A percentile compares a stretch with the other conserved stretches of the same genome.
These are phyloP conservation scores for Imbricaverruca yamaguchii DNA, from an alignment of 2,888 invertebrate genomes.

Conservation along the genomic window DNA sequence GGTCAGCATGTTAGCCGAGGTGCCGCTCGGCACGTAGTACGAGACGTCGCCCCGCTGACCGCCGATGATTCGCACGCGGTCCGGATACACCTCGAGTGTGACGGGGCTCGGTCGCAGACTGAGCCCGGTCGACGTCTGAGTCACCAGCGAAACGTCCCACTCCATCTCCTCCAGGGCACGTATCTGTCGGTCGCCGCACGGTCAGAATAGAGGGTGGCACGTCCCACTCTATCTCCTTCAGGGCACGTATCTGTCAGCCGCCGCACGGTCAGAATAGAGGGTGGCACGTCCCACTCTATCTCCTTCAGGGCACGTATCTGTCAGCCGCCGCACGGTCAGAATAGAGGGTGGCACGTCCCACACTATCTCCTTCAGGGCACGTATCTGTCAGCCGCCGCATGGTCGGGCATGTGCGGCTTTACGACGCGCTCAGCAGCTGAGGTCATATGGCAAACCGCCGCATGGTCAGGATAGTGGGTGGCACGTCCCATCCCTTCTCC, in stretches of 20 bases:
- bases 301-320: not conserved
- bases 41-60: constrained; percentile 50
- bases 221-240: not conserved
- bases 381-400: too few species aligned
- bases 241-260: not conserved
- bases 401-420: too few species aligned
- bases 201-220: not conserved
- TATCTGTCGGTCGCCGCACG: constrained; percentile 8
- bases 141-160: constrained; percentile 22
- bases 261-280: not conserved
- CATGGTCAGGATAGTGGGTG: too few species aligned
- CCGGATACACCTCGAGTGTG: constrained; percentile 18
- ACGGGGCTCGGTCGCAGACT: constrained; percentile 1
- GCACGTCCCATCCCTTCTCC: too few species aligned
- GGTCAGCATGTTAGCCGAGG: constrained; percentile 73
- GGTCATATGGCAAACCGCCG: too few species aligned
- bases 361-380: too few species aligned
- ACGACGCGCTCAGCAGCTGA: too few species aligned
- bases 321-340: not conserved
- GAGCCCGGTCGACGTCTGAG: not conserved
- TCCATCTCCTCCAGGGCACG: constrained; percentile 26
- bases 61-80: constrained; percentile 23
- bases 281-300: too few species aligned
- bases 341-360: too few species aligned
- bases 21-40: constrained; percentile 64